Conservation (phyloP, 2,797 vertebrate species). For the Psittacula echo region DNA sequence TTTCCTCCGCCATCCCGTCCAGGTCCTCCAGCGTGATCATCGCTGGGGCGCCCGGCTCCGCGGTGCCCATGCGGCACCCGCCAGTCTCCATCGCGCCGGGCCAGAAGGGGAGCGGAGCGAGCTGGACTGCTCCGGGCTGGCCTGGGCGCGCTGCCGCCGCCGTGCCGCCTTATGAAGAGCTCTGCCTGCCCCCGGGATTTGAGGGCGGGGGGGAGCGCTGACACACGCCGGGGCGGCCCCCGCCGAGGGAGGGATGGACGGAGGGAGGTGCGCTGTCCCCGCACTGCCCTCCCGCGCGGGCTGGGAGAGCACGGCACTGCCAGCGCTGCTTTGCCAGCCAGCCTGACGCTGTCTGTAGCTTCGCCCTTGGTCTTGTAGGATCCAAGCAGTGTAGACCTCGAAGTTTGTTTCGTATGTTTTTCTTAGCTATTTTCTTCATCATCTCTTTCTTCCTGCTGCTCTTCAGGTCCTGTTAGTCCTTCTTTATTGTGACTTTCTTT, state of each 20-base stretch:
- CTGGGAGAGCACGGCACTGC: not conserved
- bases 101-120: not conserved
- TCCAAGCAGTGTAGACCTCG: rapidly evolving
- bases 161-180: not conserved
- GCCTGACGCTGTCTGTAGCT: not conserved
- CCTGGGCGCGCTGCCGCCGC: not conserved
- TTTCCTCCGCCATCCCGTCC: conserved; percentile 83
- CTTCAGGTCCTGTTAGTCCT: rapidly evolving
- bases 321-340: rapidly evolving
- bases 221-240: not conserved
- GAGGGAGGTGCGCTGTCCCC: not conserved
- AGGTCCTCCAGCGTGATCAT: conserved; percentile 89
- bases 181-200: not conserved
- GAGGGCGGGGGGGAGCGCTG: not conserved
- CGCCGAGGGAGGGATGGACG: not conserved
- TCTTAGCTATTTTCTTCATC: rapidly evolving
- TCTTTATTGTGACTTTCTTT: not conserved
- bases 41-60: conserved; percentile 32
- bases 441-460: rapidly evolving
- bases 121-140: not conserved
- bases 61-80: conserved; percentile 81
- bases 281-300: not conserved
- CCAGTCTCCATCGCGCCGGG: conserved; percentile 64
- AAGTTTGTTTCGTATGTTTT: rapidly evolving
- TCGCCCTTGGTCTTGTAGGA: not conserved